Percentiles rank a stretch among this genome's conserved stretches.
Conservation (phyloP, 2,113 vertebrate species). For the Saguinus midas region DNA sequence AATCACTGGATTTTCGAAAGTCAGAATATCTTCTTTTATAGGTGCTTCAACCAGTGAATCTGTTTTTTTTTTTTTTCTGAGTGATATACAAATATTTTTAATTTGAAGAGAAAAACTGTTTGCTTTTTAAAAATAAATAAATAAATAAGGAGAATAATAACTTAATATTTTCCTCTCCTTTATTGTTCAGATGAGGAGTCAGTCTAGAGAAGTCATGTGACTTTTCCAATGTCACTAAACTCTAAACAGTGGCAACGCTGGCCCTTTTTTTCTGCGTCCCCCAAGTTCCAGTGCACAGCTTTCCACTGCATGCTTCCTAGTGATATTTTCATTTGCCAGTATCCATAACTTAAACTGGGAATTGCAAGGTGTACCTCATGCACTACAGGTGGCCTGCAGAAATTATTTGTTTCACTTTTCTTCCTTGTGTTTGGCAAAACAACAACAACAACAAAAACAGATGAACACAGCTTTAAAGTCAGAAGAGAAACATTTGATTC, state of each 20-base stretch:
- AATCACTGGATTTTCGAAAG: neutral
- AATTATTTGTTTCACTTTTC: neutral
- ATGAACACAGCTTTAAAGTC: neutral
- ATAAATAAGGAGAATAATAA: neutral
- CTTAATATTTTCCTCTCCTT: neutral
- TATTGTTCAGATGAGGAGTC: neutral
- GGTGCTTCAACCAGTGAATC: neutral
- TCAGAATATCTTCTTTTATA: neutral
- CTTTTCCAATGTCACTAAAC: neutral
- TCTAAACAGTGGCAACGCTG: neutral
- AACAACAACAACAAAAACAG: neutral
- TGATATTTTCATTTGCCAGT: neutral
- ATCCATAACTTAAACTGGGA: neutral
- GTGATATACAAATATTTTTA: neutral
- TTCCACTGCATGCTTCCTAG: neutral
- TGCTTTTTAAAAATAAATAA: too few relatives aligned
- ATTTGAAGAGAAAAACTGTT: neutral
- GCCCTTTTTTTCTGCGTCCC: neutral
- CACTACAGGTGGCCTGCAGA: neutral
- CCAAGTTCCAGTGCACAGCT: neutral
- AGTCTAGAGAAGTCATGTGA: neutral
- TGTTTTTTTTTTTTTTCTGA: neutral
- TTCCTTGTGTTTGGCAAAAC: neutral
- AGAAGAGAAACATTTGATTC: neutral
- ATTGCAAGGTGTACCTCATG: neutral